Percentiles rank a stretch among this genome's conserved stretches.
phyloP scores from a whole-genome alignment of 2,113 vertebrate genomes.

The Donacobius atricapilla region DNA sequence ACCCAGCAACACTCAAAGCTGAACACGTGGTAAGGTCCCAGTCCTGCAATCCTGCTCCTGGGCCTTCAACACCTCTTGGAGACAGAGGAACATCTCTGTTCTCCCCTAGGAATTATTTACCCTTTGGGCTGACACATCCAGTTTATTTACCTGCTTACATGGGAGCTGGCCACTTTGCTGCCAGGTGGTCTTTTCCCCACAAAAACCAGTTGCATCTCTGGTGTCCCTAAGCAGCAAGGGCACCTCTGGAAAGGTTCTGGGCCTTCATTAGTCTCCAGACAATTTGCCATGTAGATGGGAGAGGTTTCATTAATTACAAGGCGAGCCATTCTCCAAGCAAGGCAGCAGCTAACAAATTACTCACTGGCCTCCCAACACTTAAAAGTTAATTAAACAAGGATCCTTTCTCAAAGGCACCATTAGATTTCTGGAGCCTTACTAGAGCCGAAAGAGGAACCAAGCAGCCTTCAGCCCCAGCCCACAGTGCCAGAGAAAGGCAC shows the following conservation, averaged over 20 bases:
- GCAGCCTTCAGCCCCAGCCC: background rate
- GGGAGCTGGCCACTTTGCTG: background rate
- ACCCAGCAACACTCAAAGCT: background rate
- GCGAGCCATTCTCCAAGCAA: background rate
- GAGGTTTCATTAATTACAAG: background rate
- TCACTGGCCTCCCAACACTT: background rate
- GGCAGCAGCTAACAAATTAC: background rate
- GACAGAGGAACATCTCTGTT: background rate
- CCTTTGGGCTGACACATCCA: background rate
- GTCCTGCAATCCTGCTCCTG: background rate
- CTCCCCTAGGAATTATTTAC: background rate
- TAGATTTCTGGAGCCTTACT: background rate
- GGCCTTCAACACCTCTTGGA: background rate
- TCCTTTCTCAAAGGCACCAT: background rate
- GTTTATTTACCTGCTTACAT: background rate
- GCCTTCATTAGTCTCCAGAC: background rate
- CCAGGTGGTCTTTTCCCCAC: background rate
- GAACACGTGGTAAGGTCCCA: rapidly evolving
- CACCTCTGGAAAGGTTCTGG: background rate
- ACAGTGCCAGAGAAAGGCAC: background rate
- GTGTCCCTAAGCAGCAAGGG: background rate
- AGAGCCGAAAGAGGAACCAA: background rate
- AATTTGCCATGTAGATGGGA: background rate
- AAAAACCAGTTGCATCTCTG: background rate
- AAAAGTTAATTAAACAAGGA: background rate